Evolutionary conservation across 2,888 invertebrate species (phyloP).

Genomic region (Troides oblongomaculatus): DNA sequence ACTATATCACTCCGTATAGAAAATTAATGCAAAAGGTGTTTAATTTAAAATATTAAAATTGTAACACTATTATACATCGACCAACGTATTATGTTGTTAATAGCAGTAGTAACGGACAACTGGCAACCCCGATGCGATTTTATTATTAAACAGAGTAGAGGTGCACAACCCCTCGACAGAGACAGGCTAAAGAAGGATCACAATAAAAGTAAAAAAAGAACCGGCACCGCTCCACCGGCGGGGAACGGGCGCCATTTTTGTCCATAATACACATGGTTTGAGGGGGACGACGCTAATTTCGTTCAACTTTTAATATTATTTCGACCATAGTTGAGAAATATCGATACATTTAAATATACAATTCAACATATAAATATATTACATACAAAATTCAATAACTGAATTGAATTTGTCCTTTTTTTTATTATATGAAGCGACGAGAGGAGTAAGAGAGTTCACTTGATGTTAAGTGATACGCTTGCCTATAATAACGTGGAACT

Average conservation of each 20-base stretch:
- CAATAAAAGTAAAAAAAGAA: conserved; percentile 41
- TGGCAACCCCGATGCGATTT: conserved; percentile 20
- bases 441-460: too few species aligned
- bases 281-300: conserved; percentile 11
- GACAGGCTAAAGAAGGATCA: conserved; percentile 37
- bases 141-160: conserved; percentile 24
- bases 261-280: conserved; percentile 30
- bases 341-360: neutral
- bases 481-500: too few species aligned
- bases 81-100: neutral
- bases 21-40: too few species aligned
- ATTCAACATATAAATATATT: too few species aligned
- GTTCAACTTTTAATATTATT: neutral
- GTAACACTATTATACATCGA: neutral
- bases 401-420: too few species aligned
- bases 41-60: neutral
- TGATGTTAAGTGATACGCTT: too few species aligned
- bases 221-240: conserved; percentile 40
- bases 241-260: conserved; percentile 43
- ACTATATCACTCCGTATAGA: too few species aligned
- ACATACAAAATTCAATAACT: too few species aligned
- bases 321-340: neutral
- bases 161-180: conserved; percentile 39
- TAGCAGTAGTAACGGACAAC: conserved; percentile 7
- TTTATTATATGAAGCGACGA: too few species aligned